Base-by-base conservation (phyloP, 2,797 vertebrate species). In the Odontamblyopus lacepedii region DNA sequence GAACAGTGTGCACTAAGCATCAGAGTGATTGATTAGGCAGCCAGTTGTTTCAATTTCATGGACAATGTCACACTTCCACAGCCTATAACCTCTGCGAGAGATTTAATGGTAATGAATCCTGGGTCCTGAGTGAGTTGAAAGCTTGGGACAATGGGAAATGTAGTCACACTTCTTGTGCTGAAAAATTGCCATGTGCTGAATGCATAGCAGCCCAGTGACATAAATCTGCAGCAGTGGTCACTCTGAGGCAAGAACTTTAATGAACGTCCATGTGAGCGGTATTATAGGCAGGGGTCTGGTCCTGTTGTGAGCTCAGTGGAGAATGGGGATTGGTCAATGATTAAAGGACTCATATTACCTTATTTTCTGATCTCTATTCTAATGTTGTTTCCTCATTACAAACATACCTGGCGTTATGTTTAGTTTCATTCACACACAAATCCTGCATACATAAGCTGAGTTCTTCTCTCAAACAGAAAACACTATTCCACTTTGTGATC, bases 81-180 rank as follows among this genome's bases (percentile, higher is more conserved):
- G 76, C 87, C 80, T 84, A 74, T 86, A 86, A 87, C 84, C 87
- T 85, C 84, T 71, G 69, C 78, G 79, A 76, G 81, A 86, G 88
- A 92, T 91, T 91, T 90, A 91, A 89, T 85, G 85, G 81, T 83
- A 88, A 91, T 92, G 88, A 89, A 91, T 92, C 75, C 78, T 8
- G 75, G 82, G 85, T 70, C 83, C 63, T 81, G 75, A 73, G 76
- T 82, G 80, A 87, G 83, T 84, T 89, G 87, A 88, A 86, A 64
- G 63, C 74, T 69, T 83, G 81, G 85, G 78, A 77, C 85, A 88
- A 91, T 87, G 85, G 88, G 82, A 92, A 91, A 92, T 90, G 90
- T 78, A 72, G 44, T 48, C 82, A 55, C n/a, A 19, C 16, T 55
- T 55, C 51, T 55, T 55, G 5, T 55, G 51, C 51, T 18, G 44